A percentile compares a stretch with the other conserved stretches of the same genome.
Evolutionary conservation across 2,113 vertebrate species (phyloP).

Genomic region (Lipotes vexillifer): DNA sequence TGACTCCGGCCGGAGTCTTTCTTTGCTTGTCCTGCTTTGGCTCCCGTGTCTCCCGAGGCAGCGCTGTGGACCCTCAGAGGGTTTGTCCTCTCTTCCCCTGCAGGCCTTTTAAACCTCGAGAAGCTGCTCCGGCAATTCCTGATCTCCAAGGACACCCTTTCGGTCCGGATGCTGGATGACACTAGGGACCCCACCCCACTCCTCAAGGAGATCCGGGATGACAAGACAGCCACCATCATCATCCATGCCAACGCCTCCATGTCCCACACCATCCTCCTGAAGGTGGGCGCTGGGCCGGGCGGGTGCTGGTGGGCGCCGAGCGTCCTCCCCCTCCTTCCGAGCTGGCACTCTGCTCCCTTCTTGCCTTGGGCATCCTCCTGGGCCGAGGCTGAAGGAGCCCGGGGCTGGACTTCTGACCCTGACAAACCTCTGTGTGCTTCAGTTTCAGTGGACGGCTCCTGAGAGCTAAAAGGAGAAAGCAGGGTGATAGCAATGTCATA

Average conservation of each 20-base stretch:
- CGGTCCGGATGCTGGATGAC: slow-evolving; percentile 96
- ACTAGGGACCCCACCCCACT: slow-evolving; percentile 95
- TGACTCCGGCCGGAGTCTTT: neutral
- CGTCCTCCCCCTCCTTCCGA: neutral
- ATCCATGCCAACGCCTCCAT: slow-evolving; percentile 97
- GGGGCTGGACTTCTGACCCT: neutral
- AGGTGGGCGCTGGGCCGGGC: slow-evolving; percentile 77
- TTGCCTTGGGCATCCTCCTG: neutral
- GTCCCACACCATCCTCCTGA: slow-evolving; percentile 95
- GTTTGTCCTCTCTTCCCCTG: neutral
- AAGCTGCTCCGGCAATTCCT: slow-evolving; percentile 97
- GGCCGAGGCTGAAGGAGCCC: neutral
- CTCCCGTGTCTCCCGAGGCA: neutral
- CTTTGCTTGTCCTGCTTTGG: neutral
- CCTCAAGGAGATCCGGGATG: slow-evolving; percentile 96
- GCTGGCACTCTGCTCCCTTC: neutral
- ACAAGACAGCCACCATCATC: slow-evolving; percentile 98
- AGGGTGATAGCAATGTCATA: neutral
- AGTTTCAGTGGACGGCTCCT: neutral
- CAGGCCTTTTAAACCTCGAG: slow-evolving; percentile 98
- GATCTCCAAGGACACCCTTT: slow-evolving; percentile 98
- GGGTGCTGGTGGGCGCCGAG: fast-evolving
- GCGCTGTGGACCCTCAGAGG: neutral
- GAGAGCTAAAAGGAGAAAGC: neutral
- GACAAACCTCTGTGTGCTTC: neutral